These are phyloP conservation scores for Meiosimyza platycephala DNA, from an alignment of 2,888 invertebrate species.

Conservation along the genomic window DNA sequence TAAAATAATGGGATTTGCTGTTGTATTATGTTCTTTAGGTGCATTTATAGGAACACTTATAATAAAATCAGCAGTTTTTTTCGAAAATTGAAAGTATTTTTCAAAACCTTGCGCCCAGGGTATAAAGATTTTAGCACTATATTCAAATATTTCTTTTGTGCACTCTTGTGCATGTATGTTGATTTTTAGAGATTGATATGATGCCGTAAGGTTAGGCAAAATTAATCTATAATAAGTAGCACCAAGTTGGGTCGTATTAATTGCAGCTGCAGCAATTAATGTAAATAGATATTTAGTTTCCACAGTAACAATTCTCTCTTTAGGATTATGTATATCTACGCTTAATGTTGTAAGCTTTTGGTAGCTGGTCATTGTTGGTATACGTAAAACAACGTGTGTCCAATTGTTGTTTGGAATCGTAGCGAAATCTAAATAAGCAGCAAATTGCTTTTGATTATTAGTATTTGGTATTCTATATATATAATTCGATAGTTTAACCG, in stretches of 20 bases:
- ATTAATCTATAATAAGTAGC: conserved; percentile 74
- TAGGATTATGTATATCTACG: conserved; percentile 73
- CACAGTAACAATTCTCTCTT: conserved; percentile 63
- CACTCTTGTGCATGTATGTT: conserved; percentile 69
- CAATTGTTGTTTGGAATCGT: conserved; percentile 69
- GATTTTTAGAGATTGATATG: conserved; percentile 74
- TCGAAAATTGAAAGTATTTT: conserved; percentile 72
- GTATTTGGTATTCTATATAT: too few relatives aligned
- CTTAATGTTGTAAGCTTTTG: conserved; percentile 68
- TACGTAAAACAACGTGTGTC: conserved; percentile 79
- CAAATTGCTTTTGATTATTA: not conserved
- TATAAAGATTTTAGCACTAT: conserved; percentile 72
- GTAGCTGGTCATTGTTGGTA: conserved; percentile 70
- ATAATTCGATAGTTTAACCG: not conserved
- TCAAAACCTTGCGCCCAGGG: conserved; percentile 77
- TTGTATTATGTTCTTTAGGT: conserved; percentile 66
- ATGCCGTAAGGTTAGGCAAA: conserved; percentile 69
- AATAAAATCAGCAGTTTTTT: conserved; percentile 67
- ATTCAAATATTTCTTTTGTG: conserved; percentile 64
- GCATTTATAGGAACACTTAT: conserved; percentile 71
- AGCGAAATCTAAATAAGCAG: conserved; percentile 40
- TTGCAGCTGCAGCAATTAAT: conserved; percentile 64
- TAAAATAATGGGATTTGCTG: conserved; percentile 69
- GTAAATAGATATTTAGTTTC: conserved; percentile 66
- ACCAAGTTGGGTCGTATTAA: conserved; percentile 71